phyloP scores from a whole-genome alignment of 2,797 vertebrate species.

The Hyperoplus immaculatus region DNA sequence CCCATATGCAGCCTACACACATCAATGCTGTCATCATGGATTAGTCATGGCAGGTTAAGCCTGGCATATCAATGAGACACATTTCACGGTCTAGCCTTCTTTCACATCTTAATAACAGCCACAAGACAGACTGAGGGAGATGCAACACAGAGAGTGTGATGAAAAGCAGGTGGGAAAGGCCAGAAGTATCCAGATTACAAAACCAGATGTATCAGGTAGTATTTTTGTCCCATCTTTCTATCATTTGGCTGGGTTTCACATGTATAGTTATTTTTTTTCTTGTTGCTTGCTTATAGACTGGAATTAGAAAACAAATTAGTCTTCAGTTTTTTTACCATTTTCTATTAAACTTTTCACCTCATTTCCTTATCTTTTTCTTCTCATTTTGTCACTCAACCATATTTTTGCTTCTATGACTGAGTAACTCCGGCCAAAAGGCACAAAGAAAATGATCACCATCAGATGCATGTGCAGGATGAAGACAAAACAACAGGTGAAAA shows the following conservation, averaged over 20 bases:
- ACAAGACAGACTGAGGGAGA: conserved; percentile 45
- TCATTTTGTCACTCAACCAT: not conserved
- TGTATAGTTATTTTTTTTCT: not conserved
- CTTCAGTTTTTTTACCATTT: conserved; percentile 1
- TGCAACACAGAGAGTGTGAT: conserved; percentile 41
- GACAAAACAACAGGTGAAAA: conserved; percentile 27
- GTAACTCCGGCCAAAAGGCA: conserved; percentile 2
- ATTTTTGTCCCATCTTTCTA: not conserved
- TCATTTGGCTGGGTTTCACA: conserved; percentile 29
- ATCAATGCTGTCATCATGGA: conserved; percentile 75
- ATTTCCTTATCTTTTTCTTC: conserved; percentile 1
- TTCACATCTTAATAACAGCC: conserved; percentile 68
- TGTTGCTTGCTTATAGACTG: conserved; percentile 1
- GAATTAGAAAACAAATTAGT: conserved; percentile 16
- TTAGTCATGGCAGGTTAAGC: conserved; percentile 79
- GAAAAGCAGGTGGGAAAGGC: conserved; percentile 38
- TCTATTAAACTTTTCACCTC: not conserved
- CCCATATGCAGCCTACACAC: conserved; percentile 66
- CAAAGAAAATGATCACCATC: not conserved
- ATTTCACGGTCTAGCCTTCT: conserved; percentile 66
- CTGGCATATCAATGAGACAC: conserved; percentile 74
- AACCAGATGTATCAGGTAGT: conserved; percentile 41
- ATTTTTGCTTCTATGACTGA: not conserved
- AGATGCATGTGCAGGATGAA: not conserved
- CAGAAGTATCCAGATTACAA: conserved; percentile 41